These are phyloP conservation scores for Drosophila prolongata DNA, from an alignment of 2,888 invertebrate genomes.

Conservation along the genomic window DNA sequence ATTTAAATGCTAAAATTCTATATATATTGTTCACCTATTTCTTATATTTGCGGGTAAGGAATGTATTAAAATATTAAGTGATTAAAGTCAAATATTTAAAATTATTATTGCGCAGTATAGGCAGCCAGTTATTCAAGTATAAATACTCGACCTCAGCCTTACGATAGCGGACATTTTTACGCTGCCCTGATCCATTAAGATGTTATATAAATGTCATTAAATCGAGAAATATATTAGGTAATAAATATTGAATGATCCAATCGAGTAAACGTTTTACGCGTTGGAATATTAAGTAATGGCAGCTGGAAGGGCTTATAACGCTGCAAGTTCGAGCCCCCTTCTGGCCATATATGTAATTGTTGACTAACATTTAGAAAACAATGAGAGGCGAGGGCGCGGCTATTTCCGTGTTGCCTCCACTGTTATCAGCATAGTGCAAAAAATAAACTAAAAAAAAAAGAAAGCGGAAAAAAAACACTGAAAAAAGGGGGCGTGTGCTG, in stretches of 20 bases:
- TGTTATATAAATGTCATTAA: conserved; percentile 13
- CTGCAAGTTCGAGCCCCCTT: neutral
- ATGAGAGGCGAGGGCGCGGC: conserved; percentile 28
- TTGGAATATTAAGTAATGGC: conserved; percentile 4
- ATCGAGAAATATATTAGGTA: conserved; percentile 10
- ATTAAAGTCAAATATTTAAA: conserved; percentile 3
- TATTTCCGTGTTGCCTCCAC: conserved; percentile 45
- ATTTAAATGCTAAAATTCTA: too few species aligned
- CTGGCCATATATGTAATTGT: conserved; percentile 5
- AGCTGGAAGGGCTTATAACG: conserved; percentile 1
- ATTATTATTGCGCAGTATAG: conserved; percentile 25
- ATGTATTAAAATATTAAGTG: conserved; percentile 9
- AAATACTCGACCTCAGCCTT: conserved; percentile 6
- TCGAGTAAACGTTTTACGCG: neutral
- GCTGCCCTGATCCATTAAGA: conserved; percentile 7
- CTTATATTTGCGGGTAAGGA: neutral
- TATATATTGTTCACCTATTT: too few species aligned
- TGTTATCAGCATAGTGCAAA: conserved; percentile 9
- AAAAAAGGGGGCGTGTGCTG: conserved; percentile 67
- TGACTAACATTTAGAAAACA: conserved; percentile 6
- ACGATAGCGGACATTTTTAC: conserved; percentile 10
- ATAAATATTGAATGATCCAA: neutral
- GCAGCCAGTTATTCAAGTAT: conserved; percentile 16
- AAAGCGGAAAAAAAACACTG: conserved; percentile 1
- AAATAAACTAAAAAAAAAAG: neutral